phyloP scores from a whole-genome alignment of 2,888 invertebrate genomes.

The Drosophila nr. fundita region DNA sequence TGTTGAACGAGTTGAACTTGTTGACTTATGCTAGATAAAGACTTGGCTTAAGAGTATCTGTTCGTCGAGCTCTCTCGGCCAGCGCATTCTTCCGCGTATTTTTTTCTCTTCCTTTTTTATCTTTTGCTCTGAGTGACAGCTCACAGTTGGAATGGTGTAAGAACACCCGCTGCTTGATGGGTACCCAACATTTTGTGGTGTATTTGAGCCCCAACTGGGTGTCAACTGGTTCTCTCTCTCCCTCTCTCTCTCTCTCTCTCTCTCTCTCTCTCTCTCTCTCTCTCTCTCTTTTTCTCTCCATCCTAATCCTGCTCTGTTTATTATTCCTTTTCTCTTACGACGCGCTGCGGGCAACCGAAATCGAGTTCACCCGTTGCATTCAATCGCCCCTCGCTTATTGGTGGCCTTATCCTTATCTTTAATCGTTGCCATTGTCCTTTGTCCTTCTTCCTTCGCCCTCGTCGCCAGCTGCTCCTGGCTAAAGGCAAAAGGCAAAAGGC shows the following conservation, averaged over 20 bases:
- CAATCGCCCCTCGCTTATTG: conserved; percentile 46
- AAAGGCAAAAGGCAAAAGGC: conserved; percentile 2
- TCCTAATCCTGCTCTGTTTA: background rate
- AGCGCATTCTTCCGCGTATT: background rate
- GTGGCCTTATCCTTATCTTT: conserved; percentile 53
- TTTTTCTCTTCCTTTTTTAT: background rate
- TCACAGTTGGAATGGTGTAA: conserved; percentile 44
- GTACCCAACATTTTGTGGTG: conserved; percentile 53
- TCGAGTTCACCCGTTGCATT: conserved; percentile 46
- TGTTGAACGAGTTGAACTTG: background rate
- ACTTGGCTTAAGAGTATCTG: background rate
- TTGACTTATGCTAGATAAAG: background rate
- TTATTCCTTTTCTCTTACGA: background rate
- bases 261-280: background rate
- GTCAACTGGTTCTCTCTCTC: conserved; percentile 16
- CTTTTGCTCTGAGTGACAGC: conserved; percentile 25
- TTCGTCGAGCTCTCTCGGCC: background rate
- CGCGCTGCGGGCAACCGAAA: conserved; percentile 46
- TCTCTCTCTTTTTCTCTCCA: background rate
- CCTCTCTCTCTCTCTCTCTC: background rate
- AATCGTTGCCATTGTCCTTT: conserved; percentile 23
- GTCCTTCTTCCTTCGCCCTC: background rate
- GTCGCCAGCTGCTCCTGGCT: background rate
- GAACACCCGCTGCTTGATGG: conserved; percentile 31
- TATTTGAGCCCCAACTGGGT: conserved; percentile 41